A percentile compares a stretch with the other conserved stretches of the same genome.
Conservation (phyloP, 2,888 invertebrate genomes). For the Gisinianus flammeolus region DNA sequence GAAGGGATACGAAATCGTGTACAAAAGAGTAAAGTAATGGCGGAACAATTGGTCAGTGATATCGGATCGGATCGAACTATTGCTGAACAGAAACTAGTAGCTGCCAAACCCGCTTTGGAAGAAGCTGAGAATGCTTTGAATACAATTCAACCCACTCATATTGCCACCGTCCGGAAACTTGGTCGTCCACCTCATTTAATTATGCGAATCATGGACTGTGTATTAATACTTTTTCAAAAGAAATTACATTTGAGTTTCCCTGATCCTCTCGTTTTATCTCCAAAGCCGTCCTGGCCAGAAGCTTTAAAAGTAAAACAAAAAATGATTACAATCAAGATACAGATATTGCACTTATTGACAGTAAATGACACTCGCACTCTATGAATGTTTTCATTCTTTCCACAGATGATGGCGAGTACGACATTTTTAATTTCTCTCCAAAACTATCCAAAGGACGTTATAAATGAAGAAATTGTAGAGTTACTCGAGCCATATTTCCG, state of each 20-base stretch:
- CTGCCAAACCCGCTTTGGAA: slow-evolving; percentile 92
- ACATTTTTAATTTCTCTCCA: slow-evolving; percentile 89
- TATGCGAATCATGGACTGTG: slow-evolving; percentile 97
- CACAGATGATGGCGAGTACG: slow-evolving; percentile 91
- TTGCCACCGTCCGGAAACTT: slow-evolving; percentile 90
- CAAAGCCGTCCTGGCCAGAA: slow-evolving; percentile 96
- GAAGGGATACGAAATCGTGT: slow-evolving; percentile 81
- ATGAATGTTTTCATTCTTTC: slow-evolving; percentile 24
- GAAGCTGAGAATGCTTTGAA: slow-evolving; percentile 84
- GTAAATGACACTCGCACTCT: background rate
- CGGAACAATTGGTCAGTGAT: slow-evolving; percentile 79
- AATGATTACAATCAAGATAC: too few species aligned
- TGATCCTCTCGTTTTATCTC: slow-evolving; percentile 81
- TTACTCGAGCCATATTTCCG: slow-evolving; percentile 87
- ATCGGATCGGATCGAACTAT: slow-evolving; percentile 88
- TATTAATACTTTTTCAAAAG: slow-evolving; percentile 88
- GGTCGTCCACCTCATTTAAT: slow-evolving; percentile 93
- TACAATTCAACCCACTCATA: slow-evolving; percentile 96
- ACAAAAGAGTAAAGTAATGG: slow-evolving; percentile 93
- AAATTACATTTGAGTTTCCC: slow-evolving; percentile 80
- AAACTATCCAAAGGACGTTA: slow-evolving; percentile 94
- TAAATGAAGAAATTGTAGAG: slow-evolving; percentile 97
- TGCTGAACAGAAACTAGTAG: slow-evolving; percentile 91
- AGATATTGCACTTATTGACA: background rate
- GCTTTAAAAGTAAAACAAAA: slow-evolving; percentile 79